Conservation (phyloP, 2,888 invertebrate species). For the Ferdinandea cuprea region DNA sequence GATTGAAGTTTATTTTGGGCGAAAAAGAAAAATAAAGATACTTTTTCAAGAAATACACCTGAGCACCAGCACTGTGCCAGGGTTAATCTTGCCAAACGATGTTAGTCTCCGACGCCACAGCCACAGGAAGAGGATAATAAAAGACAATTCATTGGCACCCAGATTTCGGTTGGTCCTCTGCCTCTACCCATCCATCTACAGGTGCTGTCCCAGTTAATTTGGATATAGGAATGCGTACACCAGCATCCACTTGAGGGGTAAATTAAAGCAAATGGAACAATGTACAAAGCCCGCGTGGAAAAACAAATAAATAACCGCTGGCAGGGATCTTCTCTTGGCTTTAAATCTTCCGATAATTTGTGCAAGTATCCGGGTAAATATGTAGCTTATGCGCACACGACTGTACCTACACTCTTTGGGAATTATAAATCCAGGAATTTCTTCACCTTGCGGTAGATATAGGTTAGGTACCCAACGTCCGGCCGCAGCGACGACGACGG, state of each 20-base stretch:
- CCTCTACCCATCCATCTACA: slow-evolving; percentile 20
- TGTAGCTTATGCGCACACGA: slow-evolving; percentile 12
- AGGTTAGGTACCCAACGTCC: too few relatives aligned
- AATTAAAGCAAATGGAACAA: slow-evolving; percentile 58
- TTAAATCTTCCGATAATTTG: slow-evolving; percentile 68
- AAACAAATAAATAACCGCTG: slow-evolving; percentile 58
- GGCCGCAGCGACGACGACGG: too few relatives aligned
- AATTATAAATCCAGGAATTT: slow-evolving; percentile 40
- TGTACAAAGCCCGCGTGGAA: slow-evolving; percentile 23
- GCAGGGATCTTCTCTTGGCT: slow-evolving; percentile 31
- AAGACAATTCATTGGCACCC: slow-evolving; percentile 54
- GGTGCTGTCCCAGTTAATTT: slow-evolving; percentile 48
- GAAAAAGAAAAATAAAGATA: too few relatives aligned
- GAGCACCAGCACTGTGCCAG: too few relatives aligned
- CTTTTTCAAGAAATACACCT: not conserved
- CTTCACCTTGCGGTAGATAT: not conserved
- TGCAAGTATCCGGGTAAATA: slow-evolving; percentile 55
- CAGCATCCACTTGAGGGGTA: slow-evolving; percentile 45
- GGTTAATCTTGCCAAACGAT: slow-evolving; percentile 21
- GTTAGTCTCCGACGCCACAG: slow-evolving; percentile 2
- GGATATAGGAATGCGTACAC: slow-evolving; percentile 31
- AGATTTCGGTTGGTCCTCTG: not conserved
- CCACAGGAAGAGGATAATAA: slow-evolving; percentile 32
- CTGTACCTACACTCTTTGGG: not conserved
- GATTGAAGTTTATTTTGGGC: slow-evolving; percentile 12